Base-by-base conservation (phyloP, 1,140 invertebrate genomes). In the Bradysia coprophila region DNA sequence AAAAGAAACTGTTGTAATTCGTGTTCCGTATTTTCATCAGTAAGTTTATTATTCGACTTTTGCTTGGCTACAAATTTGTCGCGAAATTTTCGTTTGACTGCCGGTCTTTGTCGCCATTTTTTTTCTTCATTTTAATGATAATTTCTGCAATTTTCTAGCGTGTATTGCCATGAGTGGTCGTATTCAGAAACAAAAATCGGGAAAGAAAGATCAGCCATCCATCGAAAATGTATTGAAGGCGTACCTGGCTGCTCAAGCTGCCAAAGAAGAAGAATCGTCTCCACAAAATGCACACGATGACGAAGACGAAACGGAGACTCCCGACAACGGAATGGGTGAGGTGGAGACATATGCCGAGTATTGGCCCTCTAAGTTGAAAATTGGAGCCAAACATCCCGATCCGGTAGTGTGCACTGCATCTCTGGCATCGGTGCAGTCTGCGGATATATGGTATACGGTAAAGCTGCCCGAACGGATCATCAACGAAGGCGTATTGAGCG, bases 381-480 rank as follows among this genome's bases (percentile, higher is more conserved):
- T 91, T 43, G 94, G 91, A 5, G 71, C 73, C 42, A 83, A 81
- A 51, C 94, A 98, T 73, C 93, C 94, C 0, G 93, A 98, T 66
- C 83, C 87, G n/a, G 91, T 97, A 11, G 93, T 98, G 11, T 93
- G 97, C 64, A 96, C 93, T 0, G 88, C 88, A 24, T 94, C 90
- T 0, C 67, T 98, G 41, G 89, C 90, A 0, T 90, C 84, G 50
- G 91, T 98, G 32, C 81, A 86, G 51, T 85, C 93, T 5, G 83
- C 87, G 1, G 86, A 96, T 55, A 81, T 95, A 32, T 80, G 76
- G 66, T 96, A 96, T 61, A 72, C 77, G 37, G 44, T 95, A n/a
- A 70, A 72, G 2, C 72, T 97, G 47, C 88, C 91, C 1, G 81
- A 91, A 22, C 75, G 78, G 46, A 75, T 78, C 0, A 83, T 96